Conservation (phyloP, 2,113 vertebrate genomes). For the Colius striatus region DNA sequence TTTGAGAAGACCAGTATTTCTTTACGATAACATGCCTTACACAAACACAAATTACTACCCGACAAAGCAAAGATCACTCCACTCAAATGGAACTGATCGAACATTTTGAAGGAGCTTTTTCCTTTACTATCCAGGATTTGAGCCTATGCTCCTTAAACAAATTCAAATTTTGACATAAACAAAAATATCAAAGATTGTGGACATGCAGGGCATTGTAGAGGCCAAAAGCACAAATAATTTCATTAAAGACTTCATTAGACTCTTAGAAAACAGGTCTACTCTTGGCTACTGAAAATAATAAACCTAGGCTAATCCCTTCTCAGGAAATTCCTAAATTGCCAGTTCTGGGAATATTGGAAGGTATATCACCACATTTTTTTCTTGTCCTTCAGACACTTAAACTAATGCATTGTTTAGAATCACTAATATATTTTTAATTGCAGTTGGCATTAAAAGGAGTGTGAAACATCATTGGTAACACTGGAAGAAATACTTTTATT, state of each 20-base stretch:
- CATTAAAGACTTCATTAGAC: background rate
- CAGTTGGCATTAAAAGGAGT: background rate
- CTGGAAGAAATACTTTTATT: background rate
- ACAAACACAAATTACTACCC: background rate
- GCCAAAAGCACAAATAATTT: background rate
- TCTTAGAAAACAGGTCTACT: background rate
- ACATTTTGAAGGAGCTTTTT: background rate
- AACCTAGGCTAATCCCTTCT: background rate
- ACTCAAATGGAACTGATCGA: background rate
- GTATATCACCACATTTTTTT: background rate
- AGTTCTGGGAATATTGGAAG: background rate
- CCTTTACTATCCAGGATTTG: background rate
- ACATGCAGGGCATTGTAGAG: background rate
- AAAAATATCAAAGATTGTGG: background rate
- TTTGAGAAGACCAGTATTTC: background rate
- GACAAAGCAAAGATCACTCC: background rate
- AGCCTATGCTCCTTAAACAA: background rate
- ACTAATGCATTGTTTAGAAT: background rate
- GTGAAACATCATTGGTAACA: background rate
- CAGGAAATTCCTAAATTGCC: background rate
- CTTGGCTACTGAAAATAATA: background rate
- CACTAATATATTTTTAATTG: background rate
- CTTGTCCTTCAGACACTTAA: background rate
- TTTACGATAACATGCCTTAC: background rate
- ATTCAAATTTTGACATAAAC: background rate